Base-by-base conservation (phyloP, 2,888 invertebrate species). In the Lithophane socia region DNA sequence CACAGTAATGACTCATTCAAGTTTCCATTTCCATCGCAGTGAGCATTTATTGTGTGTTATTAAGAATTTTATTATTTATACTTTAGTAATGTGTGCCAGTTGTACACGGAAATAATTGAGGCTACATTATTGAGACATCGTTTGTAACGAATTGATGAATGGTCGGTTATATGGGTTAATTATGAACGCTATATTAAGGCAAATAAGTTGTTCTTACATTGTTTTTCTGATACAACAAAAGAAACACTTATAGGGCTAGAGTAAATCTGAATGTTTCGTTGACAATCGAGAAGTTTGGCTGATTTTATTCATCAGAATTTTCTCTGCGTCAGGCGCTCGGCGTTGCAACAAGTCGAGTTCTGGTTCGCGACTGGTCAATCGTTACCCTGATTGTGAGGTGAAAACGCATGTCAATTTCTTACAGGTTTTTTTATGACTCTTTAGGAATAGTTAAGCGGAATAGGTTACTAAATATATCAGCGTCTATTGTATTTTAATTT, bases 1-100 rank as follows among this genome's bases (percentile, higher is more conserved):
- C 63, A 61, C 63, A 56, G 29, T 83, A 88, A 87, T 85, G 75
- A 76, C 81, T 86, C 76, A 75, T 73, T 88, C 69, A 75, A 24
- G 42, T 63, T 12, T 12, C 42, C 66, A 80, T 83, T 71, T 79
- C 52, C 10, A 69, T 68, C 10, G 63, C 8, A 37, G 52, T 52
- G 49, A 61, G 42, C 58, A 65, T 72, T 75, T 47, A 67, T 16
- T 49, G 29, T 66, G 37, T 21, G 52, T 29, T 61, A 29, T 65
- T 71, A 37, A 24, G n/a, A 16, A 10, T 58, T 49, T 73, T 63
- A 83, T 79, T 83, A 70, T 76, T 77, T 77, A 76, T 76, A 2
- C 21, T 54, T 47, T 7, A 54, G 18, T 52, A 63, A 77, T 70
- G 18, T 49, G 3, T n/a, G 2, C 3, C 21, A 16, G 49, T 42